Percentiles rank a stretch among this genome's conserved stretches.
Evolutionary conservation across 2,113 vertebrate species (phyloP).

Genomic region (Ibidorhyncha struthersii): DNA sequence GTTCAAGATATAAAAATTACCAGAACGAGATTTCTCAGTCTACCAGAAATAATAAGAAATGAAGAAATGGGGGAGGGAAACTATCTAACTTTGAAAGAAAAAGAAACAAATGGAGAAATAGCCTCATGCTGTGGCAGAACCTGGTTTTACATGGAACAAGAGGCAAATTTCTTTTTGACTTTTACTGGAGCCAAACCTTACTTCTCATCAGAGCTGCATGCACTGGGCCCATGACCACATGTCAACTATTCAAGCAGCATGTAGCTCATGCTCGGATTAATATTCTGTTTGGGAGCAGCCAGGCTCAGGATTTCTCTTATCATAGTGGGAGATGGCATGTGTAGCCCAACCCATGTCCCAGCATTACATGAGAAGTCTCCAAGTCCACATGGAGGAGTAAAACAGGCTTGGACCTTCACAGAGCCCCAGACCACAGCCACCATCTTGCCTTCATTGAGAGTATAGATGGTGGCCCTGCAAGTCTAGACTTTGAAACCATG

Average conservation of each 20-base stretch:
- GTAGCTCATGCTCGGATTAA: rapidly evolving
- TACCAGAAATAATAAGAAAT: constrained; percentile 2
- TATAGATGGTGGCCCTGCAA: not conserved
- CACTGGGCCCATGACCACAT: rapidly evolving
- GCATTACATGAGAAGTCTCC: not conserved
- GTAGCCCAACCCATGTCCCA: not conserved
- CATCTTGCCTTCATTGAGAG: rapidly evolving
- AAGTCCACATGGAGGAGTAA: not conserved
- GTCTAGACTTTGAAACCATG: not conserved
- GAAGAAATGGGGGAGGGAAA: not conserved
- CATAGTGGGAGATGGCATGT: not conserved
- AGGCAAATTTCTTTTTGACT: not conserved
- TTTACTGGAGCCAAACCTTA: not conserved
- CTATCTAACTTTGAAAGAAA: not conserved
- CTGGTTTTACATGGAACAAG: constrained; percentile 15
- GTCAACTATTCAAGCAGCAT: rapidly evolving
- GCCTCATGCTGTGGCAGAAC: constrained; percentile 34
- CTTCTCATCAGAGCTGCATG: not conserved
- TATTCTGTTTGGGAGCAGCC: not conserved
- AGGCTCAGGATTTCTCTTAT: not conserved
- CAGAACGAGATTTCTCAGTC: not conserved
- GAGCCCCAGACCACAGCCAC: not conserved
- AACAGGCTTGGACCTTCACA: not conserved
- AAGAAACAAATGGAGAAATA: constrained; percentile 24
- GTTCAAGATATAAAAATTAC: not conserved